phyloP scores from a whole-genome alignment of 2,888 invertebrate species.

The Philaethria dido region DNA sequence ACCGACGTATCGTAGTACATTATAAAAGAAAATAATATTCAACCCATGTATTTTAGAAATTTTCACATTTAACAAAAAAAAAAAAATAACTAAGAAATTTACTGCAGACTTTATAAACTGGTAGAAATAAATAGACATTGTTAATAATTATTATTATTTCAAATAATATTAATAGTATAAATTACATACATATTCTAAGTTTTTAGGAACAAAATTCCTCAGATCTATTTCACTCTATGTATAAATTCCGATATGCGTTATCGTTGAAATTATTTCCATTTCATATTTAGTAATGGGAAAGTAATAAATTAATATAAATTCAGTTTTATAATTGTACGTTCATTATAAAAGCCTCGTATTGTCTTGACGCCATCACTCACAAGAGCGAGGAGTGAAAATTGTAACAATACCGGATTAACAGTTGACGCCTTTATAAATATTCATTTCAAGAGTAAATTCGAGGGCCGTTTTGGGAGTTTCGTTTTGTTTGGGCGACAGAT shows the following conservation, averaged over 20 bases:
- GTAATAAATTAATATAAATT: not conserved
- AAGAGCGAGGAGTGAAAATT: constrained; percentile 66
- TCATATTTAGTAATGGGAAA: not conserved
- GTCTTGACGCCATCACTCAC: constrained; percentile 79
- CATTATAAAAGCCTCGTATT: constrained; percentile 68
- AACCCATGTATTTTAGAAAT: too few relatives aligned
- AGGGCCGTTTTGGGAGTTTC: constrained; percentile 62
- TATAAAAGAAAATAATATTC: too few relatives aligned
- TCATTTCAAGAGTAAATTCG: constrained; percentile 73
- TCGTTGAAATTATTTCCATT: too few relatives aligned
- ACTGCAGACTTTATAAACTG: too few relatives aligned
- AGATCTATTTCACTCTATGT: too few relatives aligned
- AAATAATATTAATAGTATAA: too few relatives aligned
- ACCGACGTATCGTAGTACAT: too few relatives aligned
- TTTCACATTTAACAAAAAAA: too few relatives aligned
- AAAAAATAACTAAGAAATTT: too few relatives aligned
- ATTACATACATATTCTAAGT: too few relatives aligned
- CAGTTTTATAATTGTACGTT: constrained; percentile 52
- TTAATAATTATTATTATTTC: not conserved
- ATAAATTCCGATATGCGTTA: too few relatives aligned
- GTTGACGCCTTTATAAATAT: constrained; percentile 83
- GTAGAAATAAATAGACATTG: not conserved
- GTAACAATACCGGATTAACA: constrained; percentile 80
- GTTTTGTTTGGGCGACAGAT: constrained; percentile 77
- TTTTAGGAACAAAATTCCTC: too few relatives aligned